These are phyloP conservation scores for Smittia sp. DNA, from an alignment of 2,888 invertebrate genomes.

Conservation along the genomic window DNA sequence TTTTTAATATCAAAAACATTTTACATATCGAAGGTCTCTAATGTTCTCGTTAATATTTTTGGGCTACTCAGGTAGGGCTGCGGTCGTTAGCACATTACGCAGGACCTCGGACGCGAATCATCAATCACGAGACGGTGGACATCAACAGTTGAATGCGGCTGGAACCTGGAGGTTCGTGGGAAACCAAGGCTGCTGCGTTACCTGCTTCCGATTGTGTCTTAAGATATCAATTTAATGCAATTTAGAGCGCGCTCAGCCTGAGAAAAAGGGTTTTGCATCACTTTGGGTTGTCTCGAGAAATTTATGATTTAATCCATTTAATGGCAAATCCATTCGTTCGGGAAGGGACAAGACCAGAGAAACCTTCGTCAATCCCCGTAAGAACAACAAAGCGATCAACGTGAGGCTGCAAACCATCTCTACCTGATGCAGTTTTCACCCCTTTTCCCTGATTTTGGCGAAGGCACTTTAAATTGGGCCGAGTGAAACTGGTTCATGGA, in stretches of 20 bases:
- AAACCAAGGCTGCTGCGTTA: background rate
- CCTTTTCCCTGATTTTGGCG: background rate
- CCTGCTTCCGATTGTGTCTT: background rate
- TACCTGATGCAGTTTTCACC: constrained; percentile 10
- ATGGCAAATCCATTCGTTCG: background rate
- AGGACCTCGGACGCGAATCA: background rate
- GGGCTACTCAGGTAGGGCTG: background rate
- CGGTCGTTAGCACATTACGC: background rate
- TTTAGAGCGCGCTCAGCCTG: constrained; percentile 18
- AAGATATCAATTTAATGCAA: constrained; percentile 35
- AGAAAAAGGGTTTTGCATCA: constrained; percentile 9
- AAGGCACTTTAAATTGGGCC: constrained; percentile 32
- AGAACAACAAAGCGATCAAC: background rate
- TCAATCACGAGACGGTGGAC: background rate
- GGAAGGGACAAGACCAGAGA: background rate
- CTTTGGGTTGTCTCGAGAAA: background rate
- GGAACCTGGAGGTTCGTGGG: constrained; percentile 12
- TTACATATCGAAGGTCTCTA: constrained; percentile 4
- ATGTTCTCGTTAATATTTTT: background rate
- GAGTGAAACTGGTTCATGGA: constrained; percentile 26
- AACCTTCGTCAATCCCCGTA: background rate
- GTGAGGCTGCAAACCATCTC: background rate
- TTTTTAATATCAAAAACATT: constrained; percentile 12
- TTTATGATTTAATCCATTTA: constrained; percentile 23
- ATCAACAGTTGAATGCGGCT: constrained; percentile 27